Base-by-base conservation (phyloP, 2,888 invertebrate genomes). In the Caenorhabditis japonica region DNA sequence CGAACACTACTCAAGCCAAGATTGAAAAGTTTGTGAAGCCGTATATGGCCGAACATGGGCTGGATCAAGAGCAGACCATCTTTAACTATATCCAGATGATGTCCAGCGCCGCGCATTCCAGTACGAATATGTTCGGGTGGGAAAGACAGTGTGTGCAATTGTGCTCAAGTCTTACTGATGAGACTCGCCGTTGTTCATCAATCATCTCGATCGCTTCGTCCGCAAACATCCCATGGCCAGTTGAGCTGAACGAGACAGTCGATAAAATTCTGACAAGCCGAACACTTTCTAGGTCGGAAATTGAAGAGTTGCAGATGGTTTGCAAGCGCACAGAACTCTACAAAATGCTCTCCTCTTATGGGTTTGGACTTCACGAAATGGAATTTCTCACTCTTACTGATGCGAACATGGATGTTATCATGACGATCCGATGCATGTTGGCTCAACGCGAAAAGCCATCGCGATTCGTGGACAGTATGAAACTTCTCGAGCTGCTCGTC, bases 11-110 rank as follows among this genome's bases (percentile, higher is more conserved):
- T 8, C 49, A 73, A 8, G 76, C 71, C 4, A 75, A 77, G 43
- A 75, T 82, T 30, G 76, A 75, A 34, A 79, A 79, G 30, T 79
- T 71, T 49, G 82, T 79, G 4, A 70, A 78, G 39, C 82, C 82
- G 13, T 83, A 76, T 62, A 82, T 83, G 76, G 55, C 62, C 8
- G 81, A 83, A 46, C 68, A 79, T 33, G 51, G 70, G n/a, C 51
- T 83, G 17, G 71, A 82, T 55, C 75, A 62, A 12, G 80, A 83
- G 44, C 61, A 75, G 36, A 77, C 82, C 5, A 76, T 83, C 15
- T 75, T 76, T 58, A 68, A 64, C 27, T 83, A 83, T 34, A 79
- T 83, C 15, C 74, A 81, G 64, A 64, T 41, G 38, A 61, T 70
- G 70, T 70, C 70, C 1, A 52, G 53, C 8, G 44, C 59, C 41